A percentile compares a stretch with the other conserved stretches of the same genome.
Evolutionary conservation across 2,113 vertebrate species (phyloP).

Genomic region (Probosciger aterrimus): DNA sequence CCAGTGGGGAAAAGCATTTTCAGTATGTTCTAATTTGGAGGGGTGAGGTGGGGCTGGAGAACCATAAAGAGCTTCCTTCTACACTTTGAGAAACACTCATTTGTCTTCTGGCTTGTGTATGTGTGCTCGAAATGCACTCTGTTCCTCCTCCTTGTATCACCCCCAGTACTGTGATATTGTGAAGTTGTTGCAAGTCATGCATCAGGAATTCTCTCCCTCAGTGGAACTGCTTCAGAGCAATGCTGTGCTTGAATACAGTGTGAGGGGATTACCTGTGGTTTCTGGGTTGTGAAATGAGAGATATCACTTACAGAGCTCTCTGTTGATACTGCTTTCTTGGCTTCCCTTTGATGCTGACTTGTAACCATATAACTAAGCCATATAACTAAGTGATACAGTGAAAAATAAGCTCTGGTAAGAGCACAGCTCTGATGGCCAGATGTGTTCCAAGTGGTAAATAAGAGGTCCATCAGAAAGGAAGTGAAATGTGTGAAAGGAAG

Average conservation of each 20-base stretch:
- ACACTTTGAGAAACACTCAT: not conserved
- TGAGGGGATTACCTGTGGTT: conserved; percentile 1
- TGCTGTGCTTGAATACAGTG: not conserved
- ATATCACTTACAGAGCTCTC: not conserved
- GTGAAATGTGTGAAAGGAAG: not conserved
- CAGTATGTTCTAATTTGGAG: not conserved
- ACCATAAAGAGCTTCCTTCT: not conserved
- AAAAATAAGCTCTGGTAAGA: not conserved
- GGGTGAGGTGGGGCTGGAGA: not conserved
- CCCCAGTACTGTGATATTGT: not conserved
- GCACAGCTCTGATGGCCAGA: not conserved
- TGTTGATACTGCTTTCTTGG: not conserved
- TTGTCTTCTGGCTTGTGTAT: not conserved
- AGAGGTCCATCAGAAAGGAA: not conserved
- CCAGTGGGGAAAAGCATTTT: not conserved
- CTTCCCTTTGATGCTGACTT: not conserved
- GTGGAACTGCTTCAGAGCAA: not conserved
- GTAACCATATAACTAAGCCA: not conserved
- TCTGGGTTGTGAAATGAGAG: not conserved
- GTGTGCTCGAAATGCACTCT: not conserved
- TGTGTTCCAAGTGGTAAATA: not conserved
- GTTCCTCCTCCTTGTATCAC: not conserved
- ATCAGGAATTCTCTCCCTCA: not conserved
- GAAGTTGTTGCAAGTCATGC: not conserved
- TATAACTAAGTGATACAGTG: not conserved